Conservation (phyloP, 1,140 invertebrate species). For the Cepaea nemoralis region DNA sequence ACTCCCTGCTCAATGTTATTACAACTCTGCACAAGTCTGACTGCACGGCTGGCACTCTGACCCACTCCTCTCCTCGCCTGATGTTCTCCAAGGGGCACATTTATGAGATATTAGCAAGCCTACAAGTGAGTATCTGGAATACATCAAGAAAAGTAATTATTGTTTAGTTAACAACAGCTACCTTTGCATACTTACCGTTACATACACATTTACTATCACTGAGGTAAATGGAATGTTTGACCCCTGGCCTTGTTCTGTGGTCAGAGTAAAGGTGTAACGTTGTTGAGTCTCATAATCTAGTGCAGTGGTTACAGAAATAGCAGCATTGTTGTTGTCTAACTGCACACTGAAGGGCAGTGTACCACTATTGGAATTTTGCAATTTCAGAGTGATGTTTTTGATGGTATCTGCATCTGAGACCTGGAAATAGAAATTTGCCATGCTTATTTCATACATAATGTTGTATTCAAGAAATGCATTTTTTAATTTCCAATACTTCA, state of each 20-base stretch:
- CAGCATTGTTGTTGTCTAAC: not conserved
- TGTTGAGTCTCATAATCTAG: conserved; percentile 30
- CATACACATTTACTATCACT: conserved; percentile 21
- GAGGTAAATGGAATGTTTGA: not conserved
- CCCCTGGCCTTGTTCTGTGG: conserved; percentile 6
- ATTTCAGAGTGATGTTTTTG: not conserved
- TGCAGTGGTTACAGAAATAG: not conserved
- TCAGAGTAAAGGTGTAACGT: not conserved
- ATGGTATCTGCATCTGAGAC: conserved; percentile 22
- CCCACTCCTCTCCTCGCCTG: no score
- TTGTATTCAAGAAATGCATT: no score
- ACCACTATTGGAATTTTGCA: not conserved
- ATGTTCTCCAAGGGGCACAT: no score
- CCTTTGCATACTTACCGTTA: conserved; percentile 27
- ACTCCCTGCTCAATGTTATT: no score
- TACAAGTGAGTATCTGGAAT: no score
- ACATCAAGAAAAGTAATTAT: no score
- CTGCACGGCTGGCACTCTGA: no score
- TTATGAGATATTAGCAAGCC: no score
- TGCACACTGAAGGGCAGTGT: not conserved
- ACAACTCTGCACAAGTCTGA: no score
- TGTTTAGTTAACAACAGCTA: not conserved
- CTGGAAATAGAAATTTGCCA: not conserved
- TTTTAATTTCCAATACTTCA: no score
- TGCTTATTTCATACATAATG: not conserved